These are phyloP conservation scores for Anneissia japonica DNA, from an alignment of 35 echinoderm and acorn worm species.

Conservation along the genomic window DNA sequence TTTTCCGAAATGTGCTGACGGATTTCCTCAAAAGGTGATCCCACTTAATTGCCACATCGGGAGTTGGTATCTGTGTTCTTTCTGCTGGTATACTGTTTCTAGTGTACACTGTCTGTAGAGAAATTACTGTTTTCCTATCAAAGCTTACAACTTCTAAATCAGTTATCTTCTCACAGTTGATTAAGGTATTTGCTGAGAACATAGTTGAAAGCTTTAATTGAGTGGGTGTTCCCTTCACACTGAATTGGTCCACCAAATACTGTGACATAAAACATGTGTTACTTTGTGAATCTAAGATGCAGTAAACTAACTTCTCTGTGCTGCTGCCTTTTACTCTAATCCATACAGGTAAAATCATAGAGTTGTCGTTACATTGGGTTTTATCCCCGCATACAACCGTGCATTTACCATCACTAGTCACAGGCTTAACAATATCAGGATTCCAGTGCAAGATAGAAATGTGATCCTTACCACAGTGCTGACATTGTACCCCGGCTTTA, in stretches of 20 bases:
- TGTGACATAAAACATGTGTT: background rate
- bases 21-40: too few species aligned
- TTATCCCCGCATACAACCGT: background rate
- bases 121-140: conserved; percentile 1
- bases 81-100: conserved; percentile 10
- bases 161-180: background rate
- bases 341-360: background rate
- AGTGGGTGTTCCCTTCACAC: background rate
- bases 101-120: conserved; percentile 8
- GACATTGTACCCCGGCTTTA: background rate
- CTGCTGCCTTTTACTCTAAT: background rate
- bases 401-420: background rate
- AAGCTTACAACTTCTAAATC: conserved; percentile 18
- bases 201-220: background rate
- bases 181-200: background rate
- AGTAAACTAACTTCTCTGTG: background rate
- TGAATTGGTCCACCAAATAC: background rate
- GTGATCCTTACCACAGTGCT: background rate
- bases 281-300: background rate
- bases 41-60: conserved; percentile 20
- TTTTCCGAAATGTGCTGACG: too few species aligned
- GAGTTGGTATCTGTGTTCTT: conserved; percentile 20
- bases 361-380: background rate
- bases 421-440: background rate
- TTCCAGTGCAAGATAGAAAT: conserved; percentile 6